Conservation (phyloP, 2,797 vertebrate species). For the Echiichthys vipera region DNA sequence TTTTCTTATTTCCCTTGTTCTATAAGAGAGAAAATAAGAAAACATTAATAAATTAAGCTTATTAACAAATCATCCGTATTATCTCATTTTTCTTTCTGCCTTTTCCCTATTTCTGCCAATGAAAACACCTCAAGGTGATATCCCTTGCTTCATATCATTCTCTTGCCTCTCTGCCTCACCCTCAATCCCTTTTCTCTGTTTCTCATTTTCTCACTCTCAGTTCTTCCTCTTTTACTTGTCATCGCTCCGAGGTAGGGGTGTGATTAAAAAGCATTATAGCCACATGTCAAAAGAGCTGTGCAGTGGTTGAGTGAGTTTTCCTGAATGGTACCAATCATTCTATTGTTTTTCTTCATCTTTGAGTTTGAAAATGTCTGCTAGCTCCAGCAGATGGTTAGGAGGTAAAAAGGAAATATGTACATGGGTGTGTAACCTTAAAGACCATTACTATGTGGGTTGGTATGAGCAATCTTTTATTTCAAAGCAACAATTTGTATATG, state of each 20-base stretch:
- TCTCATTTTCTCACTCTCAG: constrained; percentile 33
- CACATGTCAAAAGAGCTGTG: constrained; percentile 36
- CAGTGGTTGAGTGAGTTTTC: constrained; percentile 27
- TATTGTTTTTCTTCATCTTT: constrained; percentile 39
- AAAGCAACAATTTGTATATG: background rate
- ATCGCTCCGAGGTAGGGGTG: constrained; percentile 35
- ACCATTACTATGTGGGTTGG: background rate
- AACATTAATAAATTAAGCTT: constrained; percentile 8
- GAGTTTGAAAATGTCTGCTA: constrained; percentile 5
- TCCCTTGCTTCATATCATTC: constrained; percentile 28
- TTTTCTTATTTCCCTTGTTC: background rate
- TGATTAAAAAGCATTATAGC: constrained; percentile 45
- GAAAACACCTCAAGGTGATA: constrained; percentile 44
- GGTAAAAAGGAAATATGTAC: background rate
- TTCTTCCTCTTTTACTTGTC: constrained; percentile 19
- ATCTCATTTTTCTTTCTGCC: background rate
- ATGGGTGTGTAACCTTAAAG: background rate
- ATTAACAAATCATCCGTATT: no score
- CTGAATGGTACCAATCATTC: constrained; percentile 38
- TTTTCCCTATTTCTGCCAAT: constrained; percentile 13
- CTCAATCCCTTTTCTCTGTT: constrained; percentile 26
- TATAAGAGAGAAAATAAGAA: constrained; percentile 13
- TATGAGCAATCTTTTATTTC: background rate
- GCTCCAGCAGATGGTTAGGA: background rate
- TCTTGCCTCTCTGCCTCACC: constrained; percentile 8